These are phyloP conservation scores for Portunus trituberculatus DNA, from an alignment of 1,140 invertebrate species.

Conservation along the genomic window DNA sequence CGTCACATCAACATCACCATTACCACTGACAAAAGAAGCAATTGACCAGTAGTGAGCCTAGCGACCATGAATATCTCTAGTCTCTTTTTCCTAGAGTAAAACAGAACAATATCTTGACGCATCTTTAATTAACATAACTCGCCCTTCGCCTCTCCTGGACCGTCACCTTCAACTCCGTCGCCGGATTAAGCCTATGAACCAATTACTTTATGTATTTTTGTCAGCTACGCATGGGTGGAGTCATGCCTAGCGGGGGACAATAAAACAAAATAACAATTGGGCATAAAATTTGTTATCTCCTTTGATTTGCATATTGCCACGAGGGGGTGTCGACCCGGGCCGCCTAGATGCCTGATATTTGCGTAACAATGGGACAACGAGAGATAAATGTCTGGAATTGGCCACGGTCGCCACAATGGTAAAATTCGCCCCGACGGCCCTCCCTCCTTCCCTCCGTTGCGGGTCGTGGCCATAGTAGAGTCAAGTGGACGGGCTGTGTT, in stretches of 20 bases:
- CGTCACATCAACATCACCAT: neutral
- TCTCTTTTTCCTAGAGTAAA: too few species aligned
- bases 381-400: slow-evolving; percentile 22
- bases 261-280: slow-evolving; percentile 24
- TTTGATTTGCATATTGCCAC: slow-evolving; percentile 21
- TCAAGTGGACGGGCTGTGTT: neutral
- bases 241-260: neutral
- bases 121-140: too few species aligned
- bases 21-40: neutral
- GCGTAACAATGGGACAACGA: slow-evolving; percentile 11
- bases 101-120: too few species aligned
- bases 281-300: slow-evolving; percentile 23
- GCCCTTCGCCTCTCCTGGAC: neutral
- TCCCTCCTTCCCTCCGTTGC: neutral
- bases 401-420: neutral
- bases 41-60: too few species aligned
- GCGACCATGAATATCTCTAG: too few species aligned
- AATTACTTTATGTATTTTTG: slow-evolving; percentile 13
- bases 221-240: neutral
- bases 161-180: neutral
- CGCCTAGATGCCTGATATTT: neutral
- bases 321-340: neutral
- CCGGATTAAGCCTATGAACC: neutral
- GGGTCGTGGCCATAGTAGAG: neutral
- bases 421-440: neutral